phyloP scores from a whole-genome alignment of 2,797 vertebrate genomes.

The Hydrophis major region DNA sequence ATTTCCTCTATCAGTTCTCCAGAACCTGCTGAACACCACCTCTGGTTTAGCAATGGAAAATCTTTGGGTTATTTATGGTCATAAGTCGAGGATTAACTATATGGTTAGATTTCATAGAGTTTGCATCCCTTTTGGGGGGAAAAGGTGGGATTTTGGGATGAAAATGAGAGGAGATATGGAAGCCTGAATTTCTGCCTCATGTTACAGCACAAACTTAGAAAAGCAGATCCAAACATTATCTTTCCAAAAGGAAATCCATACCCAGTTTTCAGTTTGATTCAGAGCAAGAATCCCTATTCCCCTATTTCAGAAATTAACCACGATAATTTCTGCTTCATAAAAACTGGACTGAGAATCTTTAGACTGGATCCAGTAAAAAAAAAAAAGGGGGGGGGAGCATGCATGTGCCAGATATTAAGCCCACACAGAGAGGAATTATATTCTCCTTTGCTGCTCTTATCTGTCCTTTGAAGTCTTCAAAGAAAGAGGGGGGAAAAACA shows the following conservation, averaged over 20 bases:
- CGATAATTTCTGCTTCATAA: neutral
- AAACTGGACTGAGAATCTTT: slow-evolving; percentile 24
- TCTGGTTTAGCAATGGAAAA: neutral
- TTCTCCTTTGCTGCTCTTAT: slow-evolving; percentile 52
- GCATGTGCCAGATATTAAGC: slow-evolving; percentile 42
- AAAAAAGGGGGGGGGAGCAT: slow-evolving; percentile 6
- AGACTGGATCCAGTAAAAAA: slow-evolving; percentile 40
- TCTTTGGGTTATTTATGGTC: neutral
- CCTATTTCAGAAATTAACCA: neutral
- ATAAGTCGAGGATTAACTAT: too few species aligned
- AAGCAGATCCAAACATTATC: too few species aligned
- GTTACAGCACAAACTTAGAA: neutral
- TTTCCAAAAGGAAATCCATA: neutral
- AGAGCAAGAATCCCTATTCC: neutral
- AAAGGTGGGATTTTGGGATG: neutral
- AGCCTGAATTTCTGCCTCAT: neutral
- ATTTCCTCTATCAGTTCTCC: too few species aligned
- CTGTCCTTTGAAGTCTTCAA: slow-evolving; percentile 57
- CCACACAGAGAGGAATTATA: slow-evolving; percentile 49
- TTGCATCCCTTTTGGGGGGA: neutral
- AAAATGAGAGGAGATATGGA: neutral
- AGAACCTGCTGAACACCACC: too few species aligned
- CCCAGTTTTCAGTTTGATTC: neutral
- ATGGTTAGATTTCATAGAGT: neutral
- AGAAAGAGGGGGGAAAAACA: neutral